Evolutionary conservation across 2,113 vertebrate species (phyloP), one percentile per base, ranked within the genome.

Genomic region (Leucopternis melanops): DNA sequence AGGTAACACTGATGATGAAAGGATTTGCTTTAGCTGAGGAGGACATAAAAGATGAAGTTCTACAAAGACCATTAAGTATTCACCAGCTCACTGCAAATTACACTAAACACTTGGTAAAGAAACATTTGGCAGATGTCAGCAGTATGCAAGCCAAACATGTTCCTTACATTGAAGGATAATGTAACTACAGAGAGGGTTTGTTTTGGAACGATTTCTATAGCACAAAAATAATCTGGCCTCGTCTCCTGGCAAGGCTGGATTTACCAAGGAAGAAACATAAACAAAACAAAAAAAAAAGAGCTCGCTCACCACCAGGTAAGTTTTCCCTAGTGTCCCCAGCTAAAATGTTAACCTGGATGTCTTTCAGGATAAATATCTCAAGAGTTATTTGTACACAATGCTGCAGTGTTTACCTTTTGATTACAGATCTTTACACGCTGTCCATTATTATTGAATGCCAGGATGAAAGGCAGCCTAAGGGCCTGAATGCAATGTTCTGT

Each of bases 111-210:
- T 95, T 49, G 81, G 91, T 79, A 86, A 96, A 96, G 94, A 96
- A 97, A 97, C 91, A 75, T 75, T 97, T 95, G 97, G 97, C 97
- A 97, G 96, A 97, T 95, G 77, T 47, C 34, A 75, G 95, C 92
- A 88, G 70, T 70, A 63, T 78, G 70, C 81, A 82, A 94, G 96
- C 97, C 97, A 97, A 97, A 97, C 96, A 93, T 96, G 95, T 88
- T 96, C 88, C 95, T 97, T 85, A 91, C 96, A 94, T 93, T 97
- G 97, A 97, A 95, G 97, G 97, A 98, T 97, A 98, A 97, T 97
- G 90, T 95, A 96, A 97, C 94, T 97, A 81, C 81, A 91, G 80
- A 94, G 74, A 94, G 32, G 66, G 95, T 96, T 97, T 96, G 92
- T 94, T 95, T 97, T 96, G 96, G 95, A 96, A 94, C 2, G 26